Evolutionary conservation across 1,140 invertebrate species (phyloP).

Genomic region (Lepidurus arcticus): DNA sequence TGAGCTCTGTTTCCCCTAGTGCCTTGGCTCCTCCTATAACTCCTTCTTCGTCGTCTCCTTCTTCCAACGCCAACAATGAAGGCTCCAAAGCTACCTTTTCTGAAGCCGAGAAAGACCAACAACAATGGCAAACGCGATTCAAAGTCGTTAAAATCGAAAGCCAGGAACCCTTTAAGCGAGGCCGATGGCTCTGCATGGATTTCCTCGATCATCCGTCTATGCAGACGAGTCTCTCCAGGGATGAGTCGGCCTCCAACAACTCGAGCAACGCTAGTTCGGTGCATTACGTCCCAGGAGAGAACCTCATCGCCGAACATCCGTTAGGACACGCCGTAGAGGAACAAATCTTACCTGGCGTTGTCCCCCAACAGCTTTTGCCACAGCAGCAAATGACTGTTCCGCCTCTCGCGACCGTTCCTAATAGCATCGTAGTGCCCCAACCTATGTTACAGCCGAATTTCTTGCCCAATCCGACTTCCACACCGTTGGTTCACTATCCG

Average conservation of each 20-base stretch:
- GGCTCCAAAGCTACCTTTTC: slow-evolving; percentile 34
- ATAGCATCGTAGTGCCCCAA: background rate
- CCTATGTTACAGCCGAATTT: slow-evolving; percentile 23
- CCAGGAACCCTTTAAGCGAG: slow-evolving; percentile 86
- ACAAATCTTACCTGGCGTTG: slow-evolving; percentile 32
- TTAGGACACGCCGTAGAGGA: slow-evolving; percentile 30
- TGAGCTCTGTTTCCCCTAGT: background rate
- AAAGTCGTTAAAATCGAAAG: slow-evolving; percentile 95
- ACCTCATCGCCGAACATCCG: slow-evolving; percentile 8
- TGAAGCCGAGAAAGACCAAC: slow-evolving; percentile 34
- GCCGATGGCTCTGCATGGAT: slow-evolving; percentile 92
- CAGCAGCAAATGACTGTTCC: slow-evolving; percentile 31
- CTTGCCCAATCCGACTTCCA: slow-evolving; percentile 24
- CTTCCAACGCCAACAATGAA: background rate
- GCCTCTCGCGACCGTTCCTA: background rate
- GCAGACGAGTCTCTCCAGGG: slow-evolving; percentile 43
- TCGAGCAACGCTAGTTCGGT: slow-evolving; percentile 32
- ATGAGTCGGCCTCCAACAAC: slow-evolving; percentile 33
- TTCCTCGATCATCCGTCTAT: slow-evolving; percentile 78
- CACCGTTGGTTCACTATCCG: background rate
- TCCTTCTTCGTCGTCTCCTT: background rate
- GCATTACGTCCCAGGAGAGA: slow-evolving; percentile 26
- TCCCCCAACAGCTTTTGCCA: slow-evolving; percentile 28
- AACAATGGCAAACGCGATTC: slow-evolving; percentile 56
- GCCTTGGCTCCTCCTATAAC: background rate